A percentile compares a stretch with the other conserved stretches of the same genome.
Conservation (phyloP, 2,888 invertebrate genomes). For the Athetis lepigone region DNA sequence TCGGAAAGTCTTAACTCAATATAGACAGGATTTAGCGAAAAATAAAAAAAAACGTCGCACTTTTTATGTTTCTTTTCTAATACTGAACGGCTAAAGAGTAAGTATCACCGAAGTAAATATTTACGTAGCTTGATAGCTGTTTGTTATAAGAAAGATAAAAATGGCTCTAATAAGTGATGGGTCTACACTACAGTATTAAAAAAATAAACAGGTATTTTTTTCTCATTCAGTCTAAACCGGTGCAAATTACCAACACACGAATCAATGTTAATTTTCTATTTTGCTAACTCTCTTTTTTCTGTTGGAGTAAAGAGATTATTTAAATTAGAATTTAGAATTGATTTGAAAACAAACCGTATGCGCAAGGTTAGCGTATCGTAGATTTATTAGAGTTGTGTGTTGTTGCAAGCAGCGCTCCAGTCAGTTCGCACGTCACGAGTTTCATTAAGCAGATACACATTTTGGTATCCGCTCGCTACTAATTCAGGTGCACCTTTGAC, state of each 20-base stretch:
- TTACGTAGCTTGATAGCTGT: conserved; percentile 15
- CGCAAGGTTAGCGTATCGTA: conserved; percentile 24
- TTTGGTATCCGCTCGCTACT: conserved; percentile 24
- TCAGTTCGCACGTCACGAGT: conserved; percentile 27
- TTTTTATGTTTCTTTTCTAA: conserved; percentile 16
- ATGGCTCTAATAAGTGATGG: not conserved
- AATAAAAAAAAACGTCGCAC: not conserved
- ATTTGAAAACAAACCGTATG: conserved; percentile 35
- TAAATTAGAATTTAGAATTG: conserved; percentile 45
- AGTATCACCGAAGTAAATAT: conserved; percentile 3
- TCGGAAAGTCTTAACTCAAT: not conserved
- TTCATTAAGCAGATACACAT: conserved; percentile 44
- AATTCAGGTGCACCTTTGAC: conserved; percentile 39
- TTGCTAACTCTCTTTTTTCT: conserved; percentile 10
- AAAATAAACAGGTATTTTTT: not conserved
- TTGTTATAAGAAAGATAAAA: not conserved
- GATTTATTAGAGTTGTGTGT: conserved; percentile 41
- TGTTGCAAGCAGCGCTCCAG: conserved; percentile 29
- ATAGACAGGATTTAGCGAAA: not conserved
- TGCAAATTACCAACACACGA: conserved; percentile 22
- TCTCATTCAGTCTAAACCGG: conserved; percentile 39
- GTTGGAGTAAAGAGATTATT: conserved; percentile 34
- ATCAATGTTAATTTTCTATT: conserved; percentile 38
- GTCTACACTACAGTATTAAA: not conserved
- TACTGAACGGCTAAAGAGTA: conserved; percentile 3